phyloP scores from a whole-genome alignment of 2,797 vertebrate species.

The Cottoperca gobio region DNA sequence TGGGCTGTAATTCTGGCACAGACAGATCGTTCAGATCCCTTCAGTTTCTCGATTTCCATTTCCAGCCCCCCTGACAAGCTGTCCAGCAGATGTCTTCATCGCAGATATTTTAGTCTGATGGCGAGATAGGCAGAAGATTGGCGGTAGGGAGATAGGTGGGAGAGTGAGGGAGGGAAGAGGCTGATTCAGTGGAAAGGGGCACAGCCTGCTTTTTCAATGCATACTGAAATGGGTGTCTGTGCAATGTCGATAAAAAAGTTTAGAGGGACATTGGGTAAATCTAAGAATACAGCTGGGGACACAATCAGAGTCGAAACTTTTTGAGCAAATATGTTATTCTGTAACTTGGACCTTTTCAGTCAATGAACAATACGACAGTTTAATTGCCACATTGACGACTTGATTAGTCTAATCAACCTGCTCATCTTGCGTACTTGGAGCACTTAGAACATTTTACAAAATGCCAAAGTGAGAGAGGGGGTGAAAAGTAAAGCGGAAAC shows the following conservation, averaged over 20 bases:
- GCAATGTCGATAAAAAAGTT: slow-evolving; percentile 54
- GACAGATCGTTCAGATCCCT: slow-evolving; percentile 75
- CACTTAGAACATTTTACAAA: slow-evolving; percentile 37
- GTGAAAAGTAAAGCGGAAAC: neutral
- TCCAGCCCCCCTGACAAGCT: slow-evolving; percentile 77
- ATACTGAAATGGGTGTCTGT: slow-evolving; percentile 41
- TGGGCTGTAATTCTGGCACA: slow-evolving; percentile 76
- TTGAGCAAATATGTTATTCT: slow-evolving; percentile 28
- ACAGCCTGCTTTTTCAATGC: slow-evolving; percentile 51
- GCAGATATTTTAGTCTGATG: slow-evolving; percentile 80
- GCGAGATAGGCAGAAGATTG: slow-evolving; percentile 72
- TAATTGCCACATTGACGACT: slow-evolving; percentile 49
- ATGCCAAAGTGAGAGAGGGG: slow-evolving; percentile 16
- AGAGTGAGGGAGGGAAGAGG: slow-evolving; percentile 24
- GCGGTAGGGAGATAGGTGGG: slow-evolving; percentile 36
- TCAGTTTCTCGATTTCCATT: slow-evolving; percentile 80
- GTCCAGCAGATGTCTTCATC: slow-evolving; percentile 80
- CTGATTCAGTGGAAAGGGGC: slow-evolving; percentile 44
- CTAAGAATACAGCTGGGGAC: slow-evolving; percentile 35
- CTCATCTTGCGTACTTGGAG: slow-evolving; percentile 35
- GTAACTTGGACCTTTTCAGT: slow-evolving; percentile 10
- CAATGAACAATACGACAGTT: slow-evolving; percentile 26
- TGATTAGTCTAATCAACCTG: slow-evolving; percentile 57
- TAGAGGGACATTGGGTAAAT: slow-evolving; percentile 31
- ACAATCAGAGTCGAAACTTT: slow-evolving; percentile 40